Base-by-base conservation (phyloP, 2,888 invertebrate genomes). In the Drosophila subsilvestris region DNA sequence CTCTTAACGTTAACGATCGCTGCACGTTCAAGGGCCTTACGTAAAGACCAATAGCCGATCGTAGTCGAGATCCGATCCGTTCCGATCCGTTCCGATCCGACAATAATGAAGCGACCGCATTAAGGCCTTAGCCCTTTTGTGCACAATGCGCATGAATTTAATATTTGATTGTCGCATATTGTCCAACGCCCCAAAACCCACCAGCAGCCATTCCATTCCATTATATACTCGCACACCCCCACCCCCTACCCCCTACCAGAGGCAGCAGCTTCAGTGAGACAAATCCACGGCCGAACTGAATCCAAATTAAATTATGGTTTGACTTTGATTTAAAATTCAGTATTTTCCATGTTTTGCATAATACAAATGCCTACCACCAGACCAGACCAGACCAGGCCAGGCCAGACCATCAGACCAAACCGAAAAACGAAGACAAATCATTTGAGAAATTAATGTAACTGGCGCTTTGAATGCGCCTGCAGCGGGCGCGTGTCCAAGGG, bases 311-410 rank as follows among this genome's bases (percentile, higher is more conserved):
- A 72, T 71, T 78, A 80, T 82, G 79, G 76, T 81, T 80, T 76
- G 57, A 54, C 74, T 22, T 22, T 22, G 62, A 76, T 74, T 80
- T 72, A 59, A 84, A 84, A 86, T 82, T 86, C 88, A 86, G 86
- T 86, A 70, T 80, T 88, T 86, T 86, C 86, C 88, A 86, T 78
- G 82, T 80, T 87, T 87, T 87, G 88, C 86, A 87, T 88, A 87
- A 88, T 88, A 86, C 75, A 87, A 84, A 78, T 75, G 86, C 86
- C 86, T 87, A 86, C 74, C 71, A 76, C 17, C 9, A 48, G 10
- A 49, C 20, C 47, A 57, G 32, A 54, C 53, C 42, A 47, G 50
- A 49, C n/a, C n/a, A 49, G 22, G 53, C 32, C 20, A 20, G 2
- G n/a, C n/a, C n/a, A n/a, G n/a, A n/a, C n/a, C n/a, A 22, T 22